Conservation (phyloP, 2,797 vertebrate species). For the Sebastes vulpes region DNA sequence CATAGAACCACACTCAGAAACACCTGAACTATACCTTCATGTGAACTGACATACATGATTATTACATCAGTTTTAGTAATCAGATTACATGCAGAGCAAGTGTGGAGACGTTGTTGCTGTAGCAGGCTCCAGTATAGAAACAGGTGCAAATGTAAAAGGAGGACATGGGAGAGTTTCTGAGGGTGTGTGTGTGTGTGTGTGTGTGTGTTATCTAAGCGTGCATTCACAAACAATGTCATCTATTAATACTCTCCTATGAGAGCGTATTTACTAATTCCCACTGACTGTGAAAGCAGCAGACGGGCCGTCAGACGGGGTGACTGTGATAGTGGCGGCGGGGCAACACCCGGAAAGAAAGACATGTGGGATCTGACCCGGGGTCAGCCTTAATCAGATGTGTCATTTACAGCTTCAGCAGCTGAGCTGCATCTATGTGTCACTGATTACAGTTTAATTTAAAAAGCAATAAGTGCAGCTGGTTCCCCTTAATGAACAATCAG, state of each 20-base stretch:
- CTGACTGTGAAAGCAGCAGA: slow-evolving; percentile 8
- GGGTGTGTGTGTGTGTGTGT: not conserved
- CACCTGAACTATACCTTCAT: too few relatives aligned
- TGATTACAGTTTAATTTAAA: slow-evolving; percentile 70
- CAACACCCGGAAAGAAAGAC: not conserved
- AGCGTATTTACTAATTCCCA: slow-evolving; percentile 27
- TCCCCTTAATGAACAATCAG: slow-evolving; percentile 38
- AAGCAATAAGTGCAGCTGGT: slow-evolving; percentile 47
- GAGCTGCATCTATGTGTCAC: slow-evolving; percentile 26
- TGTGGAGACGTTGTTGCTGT: not conserved
- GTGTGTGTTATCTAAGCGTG: not conserved
- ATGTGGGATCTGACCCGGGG: slow-evolving; percentile 37
- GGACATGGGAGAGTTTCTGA: not conserved
- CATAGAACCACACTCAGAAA: too few relatives aligned
- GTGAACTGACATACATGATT: not conserved
- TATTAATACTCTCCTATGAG: slow-evolving; percentile 57
- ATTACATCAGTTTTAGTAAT: not conserved
- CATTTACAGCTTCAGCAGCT: slow-evolving; percentile 41
- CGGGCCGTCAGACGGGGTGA: not conserved
- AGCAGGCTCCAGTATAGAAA: not conserved
- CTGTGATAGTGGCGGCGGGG: not conserved
- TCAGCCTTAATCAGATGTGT: slow-evolving; percentile 62
- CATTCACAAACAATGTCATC: slow-evolving; percentile 23
- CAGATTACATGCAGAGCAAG: not conserved
- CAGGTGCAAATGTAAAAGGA: not conserved